These are phyloP conservation scores for Daphoenositta chrysoptera DNA, from an alignment of 2,113 vertebrate species.

Conservation along the genomic window DNA sequence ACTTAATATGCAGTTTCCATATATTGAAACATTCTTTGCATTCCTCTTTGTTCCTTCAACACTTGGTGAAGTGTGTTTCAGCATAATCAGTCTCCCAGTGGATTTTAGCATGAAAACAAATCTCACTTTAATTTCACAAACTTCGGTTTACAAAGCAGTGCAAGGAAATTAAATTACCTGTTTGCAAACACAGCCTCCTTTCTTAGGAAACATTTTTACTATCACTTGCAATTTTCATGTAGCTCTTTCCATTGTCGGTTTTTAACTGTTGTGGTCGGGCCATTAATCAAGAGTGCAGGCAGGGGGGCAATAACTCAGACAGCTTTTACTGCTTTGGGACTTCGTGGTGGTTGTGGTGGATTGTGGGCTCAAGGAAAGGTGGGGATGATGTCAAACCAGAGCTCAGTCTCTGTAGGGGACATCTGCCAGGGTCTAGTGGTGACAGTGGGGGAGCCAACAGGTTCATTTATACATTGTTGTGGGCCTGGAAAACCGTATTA, in stretches of 20 bases:
- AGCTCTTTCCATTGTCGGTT: not conserved
- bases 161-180: conserved; percentile 51
- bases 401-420: not conserved
- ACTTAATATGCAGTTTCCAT: conserved; percentile 32
- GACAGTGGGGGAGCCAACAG: not conserved
- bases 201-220: not conserved
- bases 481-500: not conserved
- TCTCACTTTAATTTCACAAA: conserved; percentile 50
- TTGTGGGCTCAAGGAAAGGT: not conserved
- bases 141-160: not conserved
- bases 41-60: conserved; percentile 14
- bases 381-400: not conserved
- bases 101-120: conserved; percentile 38
- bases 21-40: conserved; percentile 6
- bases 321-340: not conserved
- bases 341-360: not conserved
- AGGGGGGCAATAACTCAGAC: not conserved
- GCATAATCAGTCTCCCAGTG: conserved; percentile 39
- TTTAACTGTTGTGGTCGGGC: not conserved
- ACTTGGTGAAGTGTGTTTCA: conserved; percentile 15
- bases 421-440: not conserved
- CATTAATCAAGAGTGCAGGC: not conserved
- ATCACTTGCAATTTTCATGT: not conserved
- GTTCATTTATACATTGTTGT: not conserved
- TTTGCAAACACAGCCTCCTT: conserved; percentile 13